Evolutionary conservation across 2,797 vertebrate species (phyloP).

Genomic region (Lycodopsis pacificus): DNA sequence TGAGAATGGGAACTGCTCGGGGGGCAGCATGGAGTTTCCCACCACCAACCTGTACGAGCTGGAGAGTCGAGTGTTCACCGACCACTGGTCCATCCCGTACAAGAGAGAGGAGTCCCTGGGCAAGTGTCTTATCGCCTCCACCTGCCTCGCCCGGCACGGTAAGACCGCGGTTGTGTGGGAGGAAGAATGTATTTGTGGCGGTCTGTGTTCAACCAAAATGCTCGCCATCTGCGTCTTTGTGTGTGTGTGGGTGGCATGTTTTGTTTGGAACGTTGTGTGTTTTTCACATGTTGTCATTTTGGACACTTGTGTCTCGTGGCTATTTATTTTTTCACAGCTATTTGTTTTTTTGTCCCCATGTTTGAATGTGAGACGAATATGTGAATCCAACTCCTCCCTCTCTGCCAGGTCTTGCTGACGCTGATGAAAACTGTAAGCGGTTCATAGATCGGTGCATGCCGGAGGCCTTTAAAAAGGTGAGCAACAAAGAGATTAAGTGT

Average conservation of each 20-base stretch:
- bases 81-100: constrained; percentile 99
- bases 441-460: constrained; percentile 99
- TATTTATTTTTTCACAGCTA: constrained; percentile 8
- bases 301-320: constrained; percentile 26
- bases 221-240: constrained; percentile 41
- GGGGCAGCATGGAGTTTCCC: constrained; percentile 96
- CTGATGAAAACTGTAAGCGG: constrained; percentile 98
- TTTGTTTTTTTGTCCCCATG: background rate
- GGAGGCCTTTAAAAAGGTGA: constrained; percentile 99
- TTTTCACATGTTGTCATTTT: constrained; percentile 60
- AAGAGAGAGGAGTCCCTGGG: constrained; percentile 98
- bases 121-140: constrained; percentile 97
- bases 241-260: constrained; percentile 42
- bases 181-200: constrained; percentile 1
- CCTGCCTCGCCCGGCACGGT: constrained; percentile 95
- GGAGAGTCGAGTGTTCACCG: constrained; percentile 97
- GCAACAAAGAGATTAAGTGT: constrained; percentile 19
- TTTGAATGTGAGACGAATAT: constrained; percentile 8
- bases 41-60: constrained; percentile 98
- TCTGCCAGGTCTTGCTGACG: constrained; percentile 92
- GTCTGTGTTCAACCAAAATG: background rate
- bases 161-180: constrained; percentile 60
- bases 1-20: constrained; percentile 98
- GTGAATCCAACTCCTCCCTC: constrained; percentile 17
- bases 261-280: constrained; percentile 34